A percentile compares a stretch with the other conserved stretches of the same genome.
phyloP scores from a whole-genome alignment of 2,797 vertebrate species.

The Helarctos malayanus region DNA sequence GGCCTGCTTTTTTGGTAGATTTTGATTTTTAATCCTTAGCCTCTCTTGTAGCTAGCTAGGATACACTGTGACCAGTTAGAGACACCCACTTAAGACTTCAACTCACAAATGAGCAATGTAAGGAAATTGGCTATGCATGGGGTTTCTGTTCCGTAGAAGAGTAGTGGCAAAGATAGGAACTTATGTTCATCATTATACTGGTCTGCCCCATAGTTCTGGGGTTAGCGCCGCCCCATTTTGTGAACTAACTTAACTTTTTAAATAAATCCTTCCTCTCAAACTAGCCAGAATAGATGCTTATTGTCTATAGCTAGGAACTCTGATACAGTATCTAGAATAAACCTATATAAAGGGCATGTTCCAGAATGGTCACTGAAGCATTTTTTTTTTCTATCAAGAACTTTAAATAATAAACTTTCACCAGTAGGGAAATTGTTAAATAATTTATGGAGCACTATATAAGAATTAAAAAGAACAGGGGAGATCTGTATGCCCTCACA shows the following conservation, averaged over 20 bases:
- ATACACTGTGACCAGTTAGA: background rate
- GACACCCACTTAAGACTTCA: background rate
- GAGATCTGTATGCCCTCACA: background rate
- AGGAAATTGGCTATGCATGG: background rate
- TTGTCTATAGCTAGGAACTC: background rate
- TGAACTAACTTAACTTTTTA: background rate
- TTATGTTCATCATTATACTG: background rate
- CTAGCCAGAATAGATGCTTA: slow-evolving; percentile 15
- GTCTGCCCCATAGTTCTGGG: background rate
- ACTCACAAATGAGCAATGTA: background rate
- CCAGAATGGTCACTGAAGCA: background rate
- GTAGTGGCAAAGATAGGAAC: background rate
- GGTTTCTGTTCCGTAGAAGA: background rate
- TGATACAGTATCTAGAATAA: background rate
- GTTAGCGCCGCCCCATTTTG: background rate
- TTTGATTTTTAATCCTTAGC: background rate
- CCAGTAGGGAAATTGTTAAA: background rate
- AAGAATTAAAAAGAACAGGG: background rate
- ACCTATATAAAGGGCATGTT: background rate
- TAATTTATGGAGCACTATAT: background rate
- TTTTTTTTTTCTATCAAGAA: background rate
- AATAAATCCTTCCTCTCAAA: background rate
- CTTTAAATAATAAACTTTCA: background rate
- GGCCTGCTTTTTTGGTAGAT: background rate
- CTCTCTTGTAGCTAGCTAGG: background rate